Evolutionary conservation across 2,888 invertebrate species (phyloP).

Genomic region (Rosalia funebris): DNA sequence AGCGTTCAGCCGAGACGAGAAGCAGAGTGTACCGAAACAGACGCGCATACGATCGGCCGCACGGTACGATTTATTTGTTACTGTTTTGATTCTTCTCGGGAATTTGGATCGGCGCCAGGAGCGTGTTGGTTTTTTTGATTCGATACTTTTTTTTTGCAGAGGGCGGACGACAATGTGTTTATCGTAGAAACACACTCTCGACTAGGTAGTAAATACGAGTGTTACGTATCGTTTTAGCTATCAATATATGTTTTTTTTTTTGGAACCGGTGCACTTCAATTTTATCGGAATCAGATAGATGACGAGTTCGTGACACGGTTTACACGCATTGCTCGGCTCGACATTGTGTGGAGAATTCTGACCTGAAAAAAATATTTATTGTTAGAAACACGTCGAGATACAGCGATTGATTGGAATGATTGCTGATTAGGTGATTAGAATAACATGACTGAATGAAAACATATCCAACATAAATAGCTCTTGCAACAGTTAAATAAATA

Average conservation of each 20-base stretch:
- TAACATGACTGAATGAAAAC: too few species aligned
- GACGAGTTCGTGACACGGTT: conserved; percentile 20
- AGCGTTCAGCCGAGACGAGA: conserved; percentile 86
- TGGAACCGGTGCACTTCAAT: conserved; percentile 29
- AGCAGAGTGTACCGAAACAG: conserved; percentile 87
- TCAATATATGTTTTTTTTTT: conserved; percentile 19
- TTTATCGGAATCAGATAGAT: conserved; percentile 32
- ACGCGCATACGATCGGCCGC: conserved; percentile 84
- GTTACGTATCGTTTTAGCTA: conserved; percentile 19
- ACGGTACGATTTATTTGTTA: conserved; percentile 12
- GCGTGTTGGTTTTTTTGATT: conserved; percentile 13
- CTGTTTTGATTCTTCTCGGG: conserved; percentile 24
- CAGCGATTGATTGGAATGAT: too few species aligned
- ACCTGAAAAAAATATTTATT: conserved; percentile 31
- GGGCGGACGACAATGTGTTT: conserved; percentile 19
- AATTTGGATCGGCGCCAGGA: conserved; percentile 34
- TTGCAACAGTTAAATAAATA: too few species aligned
- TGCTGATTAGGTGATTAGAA: too few species aligned
- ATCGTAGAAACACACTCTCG: conserved; percentile 19
- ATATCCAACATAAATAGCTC: too few species aligned
- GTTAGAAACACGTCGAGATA: too few species aligned
- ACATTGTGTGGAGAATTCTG: conserved; percentile 16
- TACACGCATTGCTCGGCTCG: conserved; percentile 16
- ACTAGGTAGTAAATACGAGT: conserved; percentile 8
- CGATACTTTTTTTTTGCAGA: conserved; percentile 10